Conservation (phyloP, 2,888 invertebrate genomes). For the Lymantria monacha region DNA sequence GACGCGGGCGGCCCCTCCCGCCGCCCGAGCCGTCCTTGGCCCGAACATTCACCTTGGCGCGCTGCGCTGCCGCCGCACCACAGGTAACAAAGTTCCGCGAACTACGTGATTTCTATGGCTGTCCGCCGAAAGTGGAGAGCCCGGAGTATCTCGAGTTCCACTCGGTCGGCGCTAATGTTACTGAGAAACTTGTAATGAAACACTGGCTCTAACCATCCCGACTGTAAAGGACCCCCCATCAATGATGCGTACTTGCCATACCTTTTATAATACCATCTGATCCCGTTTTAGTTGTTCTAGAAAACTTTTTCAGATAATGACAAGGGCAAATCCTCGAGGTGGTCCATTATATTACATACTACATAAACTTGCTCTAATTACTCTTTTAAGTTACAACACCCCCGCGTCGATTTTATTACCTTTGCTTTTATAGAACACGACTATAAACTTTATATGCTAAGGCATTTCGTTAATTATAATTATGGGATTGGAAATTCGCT, state of each 20-base stretch:
- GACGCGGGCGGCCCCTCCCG: slow-evolving; percentile 60
- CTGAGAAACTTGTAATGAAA: slow-evolving; percentile 66
- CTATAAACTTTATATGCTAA: slow-evolving; percentile 26
- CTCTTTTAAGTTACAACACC: slow-evolving; percentile 43
- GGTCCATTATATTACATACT: slow-evolving; percentile 43
- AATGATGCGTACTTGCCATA: slow-evolving; percentile 36
- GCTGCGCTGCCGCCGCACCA: slow-evolving; percentile 74
- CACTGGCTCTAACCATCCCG: slow-evolving; percentile 48
- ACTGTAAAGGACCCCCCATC: slow-evolving; percentile 35
- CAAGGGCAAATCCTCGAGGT: slow-evolving; percentile 54
- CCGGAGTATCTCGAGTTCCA: slow-evolving; percentile 53
- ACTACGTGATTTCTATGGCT: slow-evolving; percentile 80
- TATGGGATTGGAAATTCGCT: slow-evolving; percentile 17
- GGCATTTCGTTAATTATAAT: slow-evolving; percentile 14
- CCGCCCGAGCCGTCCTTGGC: slow-evolving; percentile 78
- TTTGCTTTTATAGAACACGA: slow-evolving; percentile 26
- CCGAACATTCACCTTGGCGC: slow-evolving; percentile 81
- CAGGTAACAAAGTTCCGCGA: slow-evolving; percentile 82
- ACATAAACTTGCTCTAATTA: slow-evolving; percentile 48
- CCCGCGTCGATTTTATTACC: slow-evolving; percentile 60
- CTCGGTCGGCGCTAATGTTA: slow-evolving; percentile 61
- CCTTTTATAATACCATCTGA: slow-evolving; percentile 55
- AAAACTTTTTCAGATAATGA: slow-evolving; percentile 14
- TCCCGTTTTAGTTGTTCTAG: slow-evolving; percentile 32
- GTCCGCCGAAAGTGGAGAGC: slow-evolving; percentile 73